Percentiles rank a stretch among this genome's conserved stretches.
Conservation (phyloP, 2,113 vertebrate genomes). For the Micronycteris hirsuta region DNA sequence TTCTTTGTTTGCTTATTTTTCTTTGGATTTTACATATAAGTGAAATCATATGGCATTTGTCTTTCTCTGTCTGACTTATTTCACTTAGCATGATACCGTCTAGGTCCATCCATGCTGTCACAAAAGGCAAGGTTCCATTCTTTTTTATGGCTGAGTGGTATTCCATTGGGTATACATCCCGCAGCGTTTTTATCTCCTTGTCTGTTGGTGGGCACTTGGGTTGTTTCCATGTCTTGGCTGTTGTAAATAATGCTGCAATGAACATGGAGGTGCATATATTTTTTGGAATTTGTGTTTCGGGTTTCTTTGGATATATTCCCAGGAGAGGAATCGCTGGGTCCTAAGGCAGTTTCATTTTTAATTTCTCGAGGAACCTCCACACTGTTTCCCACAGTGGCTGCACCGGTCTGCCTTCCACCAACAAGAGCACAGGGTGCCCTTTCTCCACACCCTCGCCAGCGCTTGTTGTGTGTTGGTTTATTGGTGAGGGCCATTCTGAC, state of each 20-base stretch:
- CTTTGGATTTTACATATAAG: not conserved
- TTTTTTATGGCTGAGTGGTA: not conserved
- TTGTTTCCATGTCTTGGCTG: not conserved
- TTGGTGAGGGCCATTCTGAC: not conserved
- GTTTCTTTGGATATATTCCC: not conserved
- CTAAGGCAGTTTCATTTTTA: not conserved
- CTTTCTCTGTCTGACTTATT: not conserved
- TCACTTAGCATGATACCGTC: not conserved
- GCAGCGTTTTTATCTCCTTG: not conserved
- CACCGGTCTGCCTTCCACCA: not conserved
- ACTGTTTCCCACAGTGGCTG: not conserved
- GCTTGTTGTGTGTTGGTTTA: not conserved
- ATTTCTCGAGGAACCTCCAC: not conserved
- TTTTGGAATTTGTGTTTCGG: not conserved
- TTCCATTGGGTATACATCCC: not conserved
- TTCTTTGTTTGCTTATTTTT: not conserved
- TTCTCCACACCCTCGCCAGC: not conserved
- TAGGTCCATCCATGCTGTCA: not conserved
- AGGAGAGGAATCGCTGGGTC: not conserved
- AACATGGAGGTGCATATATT: not conserved
- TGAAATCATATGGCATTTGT: not conserved
- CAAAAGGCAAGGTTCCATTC: not conserved
- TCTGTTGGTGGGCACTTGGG: not conserved
- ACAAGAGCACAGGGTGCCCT: not conserved
- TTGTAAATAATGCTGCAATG: not conserved